phyloP scores from a whole-genome alignment of 2,797 vertebrate species.

The Brachyrhaphis roseni region DNA sequence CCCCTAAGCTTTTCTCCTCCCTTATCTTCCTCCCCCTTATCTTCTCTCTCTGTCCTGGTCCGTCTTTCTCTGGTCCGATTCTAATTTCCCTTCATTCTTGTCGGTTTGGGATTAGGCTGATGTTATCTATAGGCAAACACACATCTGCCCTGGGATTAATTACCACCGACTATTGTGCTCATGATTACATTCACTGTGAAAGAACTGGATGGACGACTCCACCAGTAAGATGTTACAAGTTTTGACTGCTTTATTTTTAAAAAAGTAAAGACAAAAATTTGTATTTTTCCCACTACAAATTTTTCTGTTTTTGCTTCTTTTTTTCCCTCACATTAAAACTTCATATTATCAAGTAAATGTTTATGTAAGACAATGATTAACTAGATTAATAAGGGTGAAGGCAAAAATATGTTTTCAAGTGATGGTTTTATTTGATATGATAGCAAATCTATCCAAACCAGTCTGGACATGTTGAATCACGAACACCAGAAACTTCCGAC shows the following conservation, averaged over 20 bases:
- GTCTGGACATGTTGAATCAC: neutral
- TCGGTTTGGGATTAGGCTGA: neutral
- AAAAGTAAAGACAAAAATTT: neutral
- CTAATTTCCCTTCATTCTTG: neutral
- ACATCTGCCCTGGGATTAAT: slow-evolving; percentile 2
- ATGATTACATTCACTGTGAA: neutral
- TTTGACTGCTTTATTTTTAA: neutral
- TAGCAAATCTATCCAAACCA: neutral
- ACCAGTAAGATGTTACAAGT: neutral
- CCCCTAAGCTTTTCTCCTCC: neutral
- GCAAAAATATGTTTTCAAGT: neutral
- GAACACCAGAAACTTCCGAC: neutral
- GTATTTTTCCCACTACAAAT: neutral
- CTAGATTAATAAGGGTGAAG: neutral
- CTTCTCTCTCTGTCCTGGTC: neutral
- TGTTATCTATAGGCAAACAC: slow-evolving; percentile 7
- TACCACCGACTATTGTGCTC: neutral
- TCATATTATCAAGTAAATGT: neutral
- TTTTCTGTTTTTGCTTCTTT: neutral
- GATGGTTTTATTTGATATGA: neutral
- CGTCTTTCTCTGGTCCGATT: neutral
- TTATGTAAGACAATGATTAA: neutral
- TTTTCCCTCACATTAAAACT: neutral
- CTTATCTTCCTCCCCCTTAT: neutral
- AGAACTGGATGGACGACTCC: no score